These are phyloP conservation scores for Augiades crinisus DNA, from an alignment of 2,888 invertebrate species.

Conservation along the genomic window DNA sequence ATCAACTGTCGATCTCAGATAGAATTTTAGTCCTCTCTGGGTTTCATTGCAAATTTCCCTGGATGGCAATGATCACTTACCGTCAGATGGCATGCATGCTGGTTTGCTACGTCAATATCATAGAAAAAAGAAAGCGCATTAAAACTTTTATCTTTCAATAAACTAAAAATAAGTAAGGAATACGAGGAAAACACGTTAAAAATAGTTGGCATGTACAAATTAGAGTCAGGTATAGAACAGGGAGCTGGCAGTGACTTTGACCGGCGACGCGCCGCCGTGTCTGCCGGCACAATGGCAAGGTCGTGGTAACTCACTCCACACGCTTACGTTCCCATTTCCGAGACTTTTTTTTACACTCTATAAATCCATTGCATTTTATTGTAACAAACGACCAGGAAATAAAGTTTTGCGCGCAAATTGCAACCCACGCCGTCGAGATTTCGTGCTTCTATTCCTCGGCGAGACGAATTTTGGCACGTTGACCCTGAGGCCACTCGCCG, in stretches of 20 bases:
- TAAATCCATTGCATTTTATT: constrained; percentile 2
- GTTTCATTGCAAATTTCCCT: too few relatives aligned
- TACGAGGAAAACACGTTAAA: background rate
- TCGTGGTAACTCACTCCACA: constrained; percentile 45
- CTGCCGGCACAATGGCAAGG: constrained; percentile 52
- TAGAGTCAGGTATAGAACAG: constrained; percentile 12
- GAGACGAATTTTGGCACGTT: constrained; percentile 22
- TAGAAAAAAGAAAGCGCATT: too few relatives aligned
- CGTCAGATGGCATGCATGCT: too few relatives aligned
- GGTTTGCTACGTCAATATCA: too few relatives aligned
- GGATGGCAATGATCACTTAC: too few relatives aligned
- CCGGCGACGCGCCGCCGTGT: constrained; percentile 42
- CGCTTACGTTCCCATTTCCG: constrained; percentile 45
- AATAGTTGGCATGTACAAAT: constrained; percentile 7
- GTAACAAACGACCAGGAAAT: constrained; percentile 12
- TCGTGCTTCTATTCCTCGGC: constrained; percentile 17
- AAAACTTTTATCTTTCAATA: too few relatives aligned
- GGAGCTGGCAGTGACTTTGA: constrained; percentile 57
- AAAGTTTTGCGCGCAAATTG: constrained; percentile 1
- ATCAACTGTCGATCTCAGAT: too few relatives aligned
- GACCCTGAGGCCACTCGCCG: constrained; percentile 18
- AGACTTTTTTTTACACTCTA: constrained; percentile 38
- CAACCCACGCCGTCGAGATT: constrained; percentile 12
- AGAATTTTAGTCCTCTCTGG: too few relatives aligned
- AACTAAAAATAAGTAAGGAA: background rate